phyloP scores from a whole-genome alignment of 1,140 invertebrate species.

The Temnothorax nylanderi region DNA sequence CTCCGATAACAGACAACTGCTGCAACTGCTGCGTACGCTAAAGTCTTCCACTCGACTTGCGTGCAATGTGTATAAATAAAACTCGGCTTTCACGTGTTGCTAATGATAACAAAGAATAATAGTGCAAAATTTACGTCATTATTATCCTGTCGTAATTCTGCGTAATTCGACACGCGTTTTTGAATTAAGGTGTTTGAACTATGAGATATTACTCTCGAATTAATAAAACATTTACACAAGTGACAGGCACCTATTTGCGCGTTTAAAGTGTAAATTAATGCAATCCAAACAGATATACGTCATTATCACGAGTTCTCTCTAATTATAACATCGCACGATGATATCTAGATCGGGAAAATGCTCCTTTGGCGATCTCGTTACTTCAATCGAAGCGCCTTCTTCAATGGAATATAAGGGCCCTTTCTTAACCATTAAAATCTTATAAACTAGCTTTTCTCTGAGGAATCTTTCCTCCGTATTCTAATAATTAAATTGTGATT shows the following conservation, averaged over 20 bases:
- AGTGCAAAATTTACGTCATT: neutral
- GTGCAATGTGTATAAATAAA: neutral
- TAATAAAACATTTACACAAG: constrained; percentile 41
- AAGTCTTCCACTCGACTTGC: neutral
- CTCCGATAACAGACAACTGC: neutral
- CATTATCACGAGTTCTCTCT: neutral
- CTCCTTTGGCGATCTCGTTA: constrained; percentile 2
- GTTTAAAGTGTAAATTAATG: neutral
- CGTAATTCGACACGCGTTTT: neutral
- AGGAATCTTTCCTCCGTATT: constrained; percentile 4
- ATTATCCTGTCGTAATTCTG: neutral
- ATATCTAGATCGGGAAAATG: constrained; percentile 40
- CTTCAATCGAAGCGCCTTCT: constrained; percentile 51
- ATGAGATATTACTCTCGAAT: neutral
- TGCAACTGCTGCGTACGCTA: neutral
- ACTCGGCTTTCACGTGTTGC: neutral
- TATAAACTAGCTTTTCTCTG: neutral
- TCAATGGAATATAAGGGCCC: constrained; percentile 74
- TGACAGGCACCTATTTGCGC: neutral
- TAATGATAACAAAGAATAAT: neutral
- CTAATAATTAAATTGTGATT: neutral
- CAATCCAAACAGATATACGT: neutral
- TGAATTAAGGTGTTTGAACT: constrained; percentile 9
- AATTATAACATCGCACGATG: constrained; percentile 19
- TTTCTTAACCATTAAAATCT: constrained; percentile 58